These are phyloP conservation scores for Odontocerum albicorne DNA, from an alignment of 2,888 invertebrate genomes.

Conservation along the genomic window DNA sequence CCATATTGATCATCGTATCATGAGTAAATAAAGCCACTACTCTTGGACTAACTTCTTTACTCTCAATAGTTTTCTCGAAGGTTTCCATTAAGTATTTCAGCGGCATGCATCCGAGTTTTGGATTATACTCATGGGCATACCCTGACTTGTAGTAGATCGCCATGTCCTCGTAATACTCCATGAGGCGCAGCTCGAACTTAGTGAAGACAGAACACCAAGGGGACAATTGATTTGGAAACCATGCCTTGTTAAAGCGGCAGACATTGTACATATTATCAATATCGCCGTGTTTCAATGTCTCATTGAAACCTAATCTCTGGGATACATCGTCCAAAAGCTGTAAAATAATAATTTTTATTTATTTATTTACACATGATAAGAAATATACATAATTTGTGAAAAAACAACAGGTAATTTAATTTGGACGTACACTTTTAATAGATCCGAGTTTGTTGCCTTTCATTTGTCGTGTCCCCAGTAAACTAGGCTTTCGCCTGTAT, in stretches of 20 bases:
- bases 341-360: too few species aligned
- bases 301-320: constrained; percentile 52
- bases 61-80: constrained; percentile 48
- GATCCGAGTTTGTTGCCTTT: too few species aligned
- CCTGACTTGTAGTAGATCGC: constrained; percentile 69
- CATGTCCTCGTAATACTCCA: constrained; percentile 79
- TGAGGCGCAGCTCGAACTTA: constrained; percentile 63
- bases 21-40: constrained; percentile 71
- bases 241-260: constrained; percentile 78
- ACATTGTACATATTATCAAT: constrained; percentile 71
- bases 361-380: too few species aligned
- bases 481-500: too few species aligned
- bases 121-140: constrained; percentile 65
- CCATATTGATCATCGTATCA: constrained; percentile 64
- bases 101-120: constrained; percentile 65
- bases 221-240: constrained; percentile 60
- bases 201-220: constrained; percentile 78
- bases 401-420: too few species aligned
- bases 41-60: constrained; percentile 49
- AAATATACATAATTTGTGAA: too few species aligned
- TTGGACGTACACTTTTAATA: too few species aligned
- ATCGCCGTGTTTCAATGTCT: constrained; percentile 44
- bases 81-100: constrained; percentile 66
- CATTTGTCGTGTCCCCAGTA: too few species aligned
- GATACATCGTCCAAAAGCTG: constrained; percentile 54